Evolutionary conservation across 2,113 vertebrate genomes (phyloP).

Genomic region (Kryptolebias marmoratus): DNA sequence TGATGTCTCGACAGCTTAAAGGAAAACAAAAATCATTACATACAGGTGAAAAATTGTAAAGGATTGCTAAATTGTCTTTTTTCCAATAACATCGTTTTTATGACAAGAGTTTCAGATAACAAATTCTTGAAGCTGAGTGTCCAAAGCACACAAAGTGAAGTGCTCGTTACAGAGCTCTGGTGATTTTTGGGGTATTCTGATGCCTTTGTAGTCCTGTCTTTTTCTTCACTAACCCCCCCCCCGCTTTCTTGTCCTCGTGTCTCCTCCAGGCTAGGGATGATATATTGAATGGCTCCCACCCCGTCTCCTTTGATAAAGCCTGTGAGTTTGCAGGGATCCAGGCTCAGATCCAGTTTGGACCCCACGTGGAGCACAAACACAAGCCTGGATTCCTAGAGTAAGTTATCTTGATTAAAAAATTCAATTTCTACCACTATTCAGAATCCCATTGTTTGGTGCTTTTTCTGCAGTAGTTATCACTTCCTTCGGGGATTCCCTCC

Average conservation of each 20-base stretch:
- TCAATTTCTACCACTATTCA: slow-evolving; percentile 19
- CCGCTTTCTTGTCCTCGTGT: slow-evolving; percentile 35
- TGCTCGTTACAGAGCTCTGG: slow-evolving; percentile 25
- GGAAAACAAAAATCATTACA: slow-evolving; percentile 30
- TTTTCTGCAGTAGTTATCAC: slow-evolving; percentile 40
- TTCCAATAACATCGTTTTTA: slow-evolving; percentile 31
- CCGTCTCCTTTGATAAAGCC: slow-evolving; percentile 98
- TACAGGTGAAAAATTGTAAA: slow-evolving; percentile 40
- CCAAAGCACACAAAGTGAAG: slow-evolving; percentile 9
- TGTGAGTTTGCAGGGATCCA: slow-evolving; percentile 98
- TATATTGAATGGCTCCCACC: slow-evolving; percentile 98
- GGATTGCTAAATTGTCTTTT: slow-evolving; percentile 7
- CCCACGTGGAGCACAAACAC: slow-evolving; percentile 97
- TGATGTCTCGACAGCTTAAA: slow-evolving; percentile 35
- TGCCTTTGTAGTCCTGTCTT: slow-evolving; percentile 33
- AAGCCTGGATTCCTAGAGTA: slow-evolving; percentile 99
- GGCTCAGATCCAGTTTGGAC: slow-evolving; percentile 98
- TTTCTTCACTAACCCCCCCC: slow-evolving; percentile 23
- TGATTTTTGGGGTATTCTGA: slow-evolving; percentile 36
- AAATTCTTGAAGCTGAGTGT: slow-evolving; percentile 1
- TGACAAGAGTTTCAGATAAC: slow-evolving; percentile 34
- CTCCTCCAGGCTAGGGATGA: slow-evolving; percentile 93
- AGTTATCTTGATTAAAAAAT: slow-evolving; percentile 58
- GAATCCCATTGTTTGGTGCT: not conserved
- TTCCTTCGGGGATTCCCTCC: slow-evolving; percentile 54